Conservation (phyloP, 2,888 invertebrate species). For the Disparrhopalites patrizii region DNA sequence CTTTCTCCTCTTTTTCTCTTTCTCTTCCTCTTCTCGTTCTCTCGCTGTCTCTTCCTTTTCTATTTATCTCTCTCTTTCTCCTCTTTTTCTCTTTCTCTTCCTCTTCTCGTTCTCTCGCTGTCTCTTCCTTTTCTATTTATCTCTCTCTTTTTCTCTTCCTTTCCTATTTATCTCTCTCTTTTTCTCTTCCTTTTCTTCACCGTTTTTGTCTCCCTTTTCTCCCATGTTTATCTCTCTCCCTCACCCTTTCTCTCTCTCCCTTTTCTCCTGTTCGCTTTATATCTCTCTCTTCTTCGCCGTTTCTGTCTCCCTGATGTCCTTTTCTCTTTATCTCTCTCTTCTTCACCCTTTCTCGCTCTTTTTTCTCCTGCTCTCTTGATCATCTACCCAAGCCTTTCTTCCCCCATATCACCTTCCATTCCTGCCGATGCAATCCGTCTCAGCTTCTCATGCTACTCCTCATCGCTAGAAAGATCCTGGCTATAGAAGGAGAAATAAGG, state of each 20-base stretch:
- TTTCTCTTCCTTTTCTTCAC: not conserved
- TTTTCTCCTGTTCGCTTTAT: not conserved
- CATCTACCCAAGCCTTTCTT: no score
- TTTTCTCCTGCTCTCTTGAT: constrained; percentile 8
- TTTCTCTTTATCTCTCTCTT: not conserved
- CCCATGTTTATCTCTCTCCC: not conserved
- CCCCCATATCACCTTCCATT: no score
- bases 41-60: not conserved
- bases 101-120: not conserved
- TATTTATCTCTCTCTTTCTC: not conserved
- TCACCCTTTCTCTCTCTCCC: constrained; percentile 9
- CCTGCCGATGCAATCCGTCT: no score
- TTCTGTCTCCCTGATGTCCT: not conserved
- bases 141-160: not conserved
- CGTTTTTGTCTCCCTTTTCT: no score
- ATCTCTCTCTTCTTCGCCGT: not conserved
- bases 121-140: not conserved
- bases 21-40: not conserved
- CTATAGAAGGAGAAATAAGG: no score
- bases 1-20: not conserved
- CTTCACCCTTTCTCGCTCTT: not conserved
- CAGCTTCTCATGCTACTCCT: not conserved
- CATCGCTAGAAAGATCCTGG: no score
- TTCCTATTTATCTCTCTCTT: not conserved
- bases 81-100: not conserved